Evolutionary conservation across 2,888 invertebrate genomes (phyloP).

Genomic region (Euplagia quadripunctaria): DNA sequence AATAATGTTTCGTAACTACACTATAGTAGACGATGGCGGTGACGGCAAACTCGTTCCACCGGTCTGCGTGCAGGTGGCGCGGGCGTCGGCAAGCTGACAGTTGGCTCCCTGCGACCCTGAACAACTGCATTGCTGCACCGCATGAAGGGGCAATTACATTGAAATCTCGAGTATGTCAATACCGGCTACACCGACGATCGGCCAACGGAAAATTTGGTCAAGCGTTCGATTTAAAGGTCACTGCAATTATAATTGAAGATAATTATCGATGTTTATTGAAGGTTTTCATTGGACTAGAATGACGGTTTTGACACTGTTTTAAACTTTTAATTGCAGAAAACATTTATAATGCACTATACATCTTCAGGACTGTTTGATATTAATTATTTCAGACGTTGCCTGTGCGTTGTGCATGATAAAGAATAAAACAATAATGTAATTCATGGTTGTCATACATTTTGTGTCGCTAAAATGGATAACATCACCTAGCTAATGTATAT

Average conservation of each 20-base stretch:
- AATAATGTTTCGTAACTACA: conserved; percentile 78
- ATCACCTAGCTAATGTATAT: not conserved
- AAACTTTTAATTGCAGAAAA: conserved; percentile 6
- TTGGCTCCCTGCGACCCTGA: conserved; percentile 69
- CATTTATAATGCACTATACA: not conserved
- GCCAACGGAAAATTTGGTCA: conserved; percentile 49
- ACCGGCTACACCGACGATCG: conserved; percentile 29
- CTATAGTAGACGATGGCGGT: conserved; percentile 60
- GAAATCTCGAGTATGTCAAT: conserved; percentile 54
- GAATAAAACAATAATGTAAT: too few species aligned
- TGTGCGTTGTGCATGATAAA: too few species aligned
- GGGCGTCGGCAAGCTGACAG: conserved; percentile 57
- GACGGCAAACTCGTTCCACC: conserved; percentile 69
- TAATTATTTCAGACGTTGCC: too few species aligned
- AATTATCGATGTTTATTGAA: conserved; percentile 44
- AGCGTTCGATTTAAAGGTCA: conserved; percentile 54
- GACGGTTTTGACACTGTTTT: conserved; percentile 15
- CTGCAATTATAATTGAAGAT: conserved; percentile 41
- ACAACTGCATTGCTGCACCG: conserved; percentile 59
- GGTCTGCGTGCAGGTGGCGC: conserved; percentile 74
- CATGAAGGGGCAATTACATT: conserved; percentile 51
- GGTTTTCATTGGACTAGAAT: conserved; percentile 33
- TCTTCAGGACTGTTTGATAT: not conserved
- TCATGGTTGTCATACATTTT: not conserved
- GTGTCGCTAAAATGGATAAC: not conserved